Base-by-base conservation (phyloP, 2,888 invertebrate genomes). In the Heteromyza rotundicornis region DNA sequence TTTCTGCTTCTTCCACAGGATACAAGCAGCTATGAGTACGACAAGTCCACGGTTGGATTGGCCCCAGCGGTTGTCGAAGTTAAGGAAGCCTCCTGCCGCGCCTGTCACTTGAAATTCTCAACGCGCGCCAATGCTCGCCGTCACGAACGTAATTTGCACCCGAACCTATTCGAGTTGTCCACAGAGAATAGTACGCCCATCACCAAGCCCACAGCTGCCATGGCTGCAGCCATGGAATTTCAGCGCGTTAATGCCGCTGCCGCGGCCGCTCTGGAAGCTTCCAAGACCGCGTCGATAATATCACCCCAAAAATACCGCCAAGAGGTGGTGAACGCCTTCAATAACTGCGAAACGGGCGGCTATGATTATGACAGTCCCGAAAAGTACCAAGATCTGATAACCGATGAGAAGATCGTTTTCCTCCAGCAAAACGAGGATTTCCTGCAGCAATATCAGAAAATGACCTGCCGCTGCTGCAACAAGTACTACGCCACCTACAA, bases 101-200 rank as follows among this genome's bases (percentile, higher is more conserved):
- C 83, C 7, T 84, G 84, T 62, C 81, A 83, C 64, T 70, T 84
- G 44, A 79, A 81, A 61, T 84, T 84, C 63, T 83, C 83, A 14
- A 83, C 84, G 36, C 76, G 82, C 1, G 83, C 84, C 56, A 84
- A 84, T 71, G 84, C 84, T 10, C 77, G 83, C 20, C 81, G 84
- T 0, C 84, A 84, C 54, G 84, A 84, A 59, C 80, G 83, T 32
- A 84, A 84, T 65, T 70, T 84, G 60, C 84, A 84, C 68, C 81
- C 81, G n/a, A 78, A 80, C 65, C 70, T 81, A 2, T 81, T 82
- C 35, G 75, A 75, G 50, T 40, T 77, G 14, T 70, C 74, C 24
- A 70, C 75, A 7, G 68, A 76, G 52, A 77, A 76, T 53, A 76
- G 72, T 58, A 72, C 76, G 55, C 72, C 73, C 0, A 67, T 76